Conservation (phyloP, 2,113 vertebrate species). For the Calyptommatus sinebrachiatus region DNA sequence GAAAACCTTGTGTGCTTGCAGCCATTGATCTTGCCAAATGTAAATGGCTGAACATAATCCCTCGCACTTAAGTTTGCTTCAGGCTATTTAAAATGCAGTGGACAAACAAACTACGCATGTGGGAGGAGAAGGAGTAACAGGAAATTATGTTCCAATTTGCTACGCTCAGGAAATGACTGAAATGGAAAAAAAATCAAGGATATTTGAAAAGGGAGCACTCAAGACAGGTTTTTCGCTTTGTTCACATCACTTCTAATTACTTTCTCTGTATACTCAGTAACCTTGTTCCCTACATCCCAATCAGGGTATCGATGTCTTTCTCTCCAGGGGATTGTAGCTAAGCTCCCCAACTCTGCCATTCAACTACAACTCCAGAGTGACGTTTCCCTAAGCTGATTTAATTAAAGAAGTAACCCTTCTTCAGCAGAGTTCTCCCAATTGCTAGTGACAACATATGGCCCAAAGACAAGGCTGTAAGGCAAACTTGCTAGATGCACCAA, state of each 20-base stretch:
- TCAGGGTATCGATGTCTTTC: background rate
- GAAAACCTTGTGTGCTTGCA: too few relatives aligned
- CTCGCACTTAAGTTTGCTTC: background rate
- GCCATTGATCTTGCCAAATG: too few relatives aligned
- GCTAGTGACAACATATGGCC: slow-evolving; percentile 28
- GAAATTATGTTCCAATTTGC: background rate
- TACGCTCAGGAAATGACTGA: background rate
- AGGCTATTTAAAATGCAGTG: background rate
- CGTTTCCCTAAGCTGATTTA: slow-evolving; percentile 25
- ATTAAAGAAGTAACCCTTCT: slow-evolving; percentile 25
- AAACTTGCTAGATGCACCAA: background rate
- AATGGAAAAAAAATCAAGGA: background rate
- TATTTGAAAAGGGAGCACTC: background rate
- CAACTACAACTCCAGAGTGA: background rate
- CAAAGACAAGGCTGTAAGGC: background rate
- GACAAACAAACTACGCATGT: background rate
- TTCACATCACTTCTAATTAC: slow-evolving; percentile 4
- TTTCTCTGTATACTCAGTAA: background rate
- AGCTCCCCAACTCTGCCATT: slow-evolving; percentile 10
- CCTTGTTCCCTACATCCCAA: too few relatives aligned
- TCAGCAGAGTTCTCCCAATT: slow-evolving; percentile 13
- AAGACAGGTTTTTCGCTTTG: background rate
- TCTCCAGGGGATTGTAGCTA: background rate
- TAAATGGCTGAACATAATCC: too few relatives aligned
- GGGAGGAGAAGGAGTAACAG: background rate